A percentile compares a stretch with the other conserved stretches of the same genome.
phyloP scores from a whole-genome alignment of 2,888 invertebrate species.

The Parapristionchus giblindavisi region DNA sequence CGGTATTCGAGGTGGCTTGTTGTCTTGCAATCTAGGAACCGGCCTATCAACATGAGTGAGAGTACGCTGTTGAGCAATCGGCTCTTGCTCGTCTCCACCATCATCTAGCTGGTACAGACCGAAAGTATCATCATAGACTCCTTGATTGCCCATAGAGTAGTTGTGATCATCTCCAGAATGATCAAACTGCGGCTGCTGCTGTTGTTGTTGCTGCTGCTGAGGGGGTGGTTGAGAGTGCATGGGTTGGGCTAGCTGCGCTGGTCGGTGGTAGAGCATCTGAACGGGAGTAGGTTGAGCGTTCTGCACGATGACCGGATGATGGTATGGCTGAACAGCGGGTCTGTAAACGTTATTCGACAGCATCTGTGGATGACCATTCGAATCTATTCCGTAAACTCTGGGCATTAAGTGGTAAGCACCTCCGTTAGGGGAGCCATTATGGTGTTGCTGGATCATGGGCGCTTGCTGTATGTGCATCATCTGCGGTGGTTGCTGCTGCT shows the following conservation, averaged over 20 bases:
- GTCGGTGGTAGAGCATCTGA: constrained; percentile 12
- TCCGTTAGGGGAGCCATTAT: neutral
- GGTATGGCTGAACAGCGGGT: too few relatives aligned
- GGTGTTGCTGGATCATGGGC: constrained; percentile 3
- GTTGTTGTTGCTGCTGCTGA: neutral
- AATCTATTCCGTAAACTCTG: too few relatives aligned
- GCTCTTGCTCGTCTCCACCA: too few relatives aligned
- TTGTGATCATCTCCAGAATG: too few relatives aligned
- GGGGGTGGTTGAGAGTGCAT: neutral
- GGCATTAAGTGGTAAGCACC: neutral
- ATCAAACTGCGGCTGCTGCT: constrained; percentile 3
- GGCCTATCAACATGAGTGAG: neutral
- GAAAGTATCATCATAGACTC: too few relatives aligned
- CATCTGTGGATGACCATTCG: too few relatives aligned
- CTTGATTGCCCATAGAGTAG: constrained; percentile 2
- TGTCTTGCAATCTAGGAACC: constrained; percentile 12
- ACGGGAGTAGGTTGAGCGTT: too few relatives aligned
- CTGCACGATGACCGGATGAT: neutral
- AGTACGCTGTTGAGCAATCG: too few relatives aligned
- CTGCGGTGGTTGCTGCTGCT: constrained; percentile 14
- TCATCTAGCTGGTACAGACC: constrained; percentile 26
- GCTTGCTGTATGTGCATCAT: neutral
- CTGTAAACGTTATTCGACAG: too few relatives aligned
- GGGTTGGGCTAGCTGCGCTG: neutral
- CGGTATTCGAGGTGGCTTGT: too few relatives aligned